Percentiles rank a stretch among this genome's conserved stretches.
Evolutionary conservation across 2,888 invertebrate species (phyloP).

Genomic region (Athalia rosae): DNA sequence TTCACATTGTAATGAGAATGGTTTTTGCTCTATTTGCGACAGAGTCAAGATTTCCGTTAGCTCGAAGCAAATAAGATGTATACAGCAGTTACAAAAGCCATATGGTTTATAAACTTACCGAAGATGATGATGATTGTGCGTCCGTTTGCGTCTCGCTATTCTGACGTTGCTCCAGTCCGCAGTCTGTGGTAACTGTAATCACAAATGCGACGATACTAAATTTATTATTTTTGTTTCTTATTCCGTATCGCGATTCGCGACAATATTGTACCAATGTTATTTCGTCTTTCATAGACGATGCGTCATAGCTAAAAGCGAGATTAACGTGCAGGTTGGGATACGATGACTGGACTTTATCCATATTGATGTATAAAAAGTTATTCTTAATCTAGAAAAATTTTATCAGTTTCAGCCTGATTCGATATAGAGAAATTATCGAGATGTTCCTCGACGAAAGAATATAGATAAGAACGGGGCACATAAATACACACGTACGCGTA

Average conservation of each 20-base stretch:
- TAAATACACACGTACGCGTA: not conserved
- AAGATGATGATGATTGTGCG: conserved; percentile 62
- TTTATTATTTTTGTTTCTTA: conserved; percentile 16
- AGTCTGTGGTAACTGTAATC: conserved; percentile 53
- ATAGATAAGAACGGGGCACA: not conserved
- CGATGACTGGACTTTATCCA: conserved; percentile 16
- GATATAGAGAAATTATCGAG: conserved; percentile 26
- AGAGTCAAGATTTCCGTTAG: too few species aligned
- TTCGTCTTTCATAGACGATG: conserved; percentile 22
- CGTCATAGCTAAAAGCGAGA: conserved; percentile 25
- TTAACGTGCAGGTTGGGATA: conserved; percentile 26
- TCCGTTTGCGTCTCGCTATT: conserved; percentile 60
- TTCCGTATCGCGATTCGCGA: conserved; percentile 14
- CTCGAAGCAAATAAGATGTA: too few species aligned
- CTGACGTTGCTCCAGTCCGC: conserved; percentile 59
- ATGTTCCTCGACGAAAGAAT: conserved; percentile 9
- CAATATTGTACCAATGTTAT: conserved; percentile 12
- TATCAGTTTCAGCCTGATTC: conserved; percentile 5
- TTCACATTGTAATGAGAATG: too few species aligned
- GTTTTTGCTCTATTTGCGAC: too few species aligned
- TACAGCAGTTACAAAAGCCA: too few species aligned
- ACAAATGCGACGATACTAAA: conserved; percentile 31
- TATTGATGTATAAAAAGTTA: not conserved
- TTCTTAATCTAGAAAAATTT: conserved; percentile 32
- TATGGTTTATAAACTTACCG: conserved; percentile 55